Percentiles rank a stretch among this genome's conserved stretches.
These are phyloP conservation scores for Drosophila picticornis DNA, from an alignment of 2,888 invertebrate species.

Conservation along the genomic window DNA sequence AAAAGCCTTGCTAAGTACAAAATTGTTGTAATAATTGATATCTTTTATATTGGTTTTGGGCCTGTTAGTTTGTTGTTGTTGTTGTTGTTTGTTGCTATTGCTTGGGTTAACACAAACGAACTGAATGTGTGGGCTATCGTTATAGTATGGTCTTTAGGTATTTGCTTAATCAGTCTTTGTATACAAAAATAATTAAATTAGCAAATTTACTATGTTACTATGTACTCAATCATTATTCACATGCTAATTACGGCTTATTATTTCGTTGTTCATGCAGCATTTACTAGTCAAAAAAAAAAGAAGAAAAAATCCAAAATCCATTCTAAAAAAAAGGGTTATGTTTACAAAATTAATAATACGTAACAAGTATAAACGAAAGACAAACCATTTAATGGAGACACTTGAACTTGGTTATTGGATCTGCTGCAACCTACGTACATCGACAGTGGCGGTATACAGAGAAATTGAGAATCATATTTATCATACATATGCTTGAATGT, in stretches of 20 bases:
- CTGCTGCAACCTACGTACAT: conserved; percentile 25
- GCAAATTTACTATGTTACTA: conserved; percentile 62
- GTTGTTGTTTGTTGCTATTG: conserved; percentile 12
- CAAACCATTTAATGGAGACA: conserved; percentile 52
- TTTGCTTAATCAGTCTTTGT: conserved; percentile 76
- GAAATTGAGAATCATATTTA: conserved; percentile 39
- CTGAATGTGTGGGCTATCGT: conserved; percentile 46
- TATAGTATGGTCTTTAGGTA: conserved; percentile 39
- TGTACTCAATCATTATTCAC: conserved; percentile 31
- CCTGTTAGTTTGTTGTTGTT: conserved; percentile 19
- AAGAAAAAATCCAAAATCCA: not conserved
- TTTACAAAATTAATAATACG: conserved; percentile 26
- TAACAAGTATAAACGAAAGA: conserved; percentile 30
- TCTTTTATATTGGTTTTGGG: conserved; percentile 52
- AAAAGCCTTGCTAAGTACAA: conserved; percentile 66
- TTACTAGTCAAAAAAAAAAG: conserved; percentile 26
- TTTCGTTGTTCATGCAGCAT: conserved; percentile 57
- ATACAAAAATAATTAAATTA: conserved; percentile 71
- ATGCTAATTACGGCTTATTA: conserved; percentile 21
- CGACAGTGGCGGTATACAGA: conserved; percentile 5
- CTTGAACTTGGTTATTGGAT: conserved; percentile 46
- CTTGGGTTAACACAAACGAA: conserved; percentile 36
- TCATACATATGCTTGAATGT: conserved; percentile 10
- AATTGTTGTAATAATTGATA: conserved; percentile 56
- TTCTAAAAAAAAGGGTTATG: conserved; percentile 6